Conservation (phyloP, 1,140 invertebrate species). For the Heterodera schachtii region DNA sequence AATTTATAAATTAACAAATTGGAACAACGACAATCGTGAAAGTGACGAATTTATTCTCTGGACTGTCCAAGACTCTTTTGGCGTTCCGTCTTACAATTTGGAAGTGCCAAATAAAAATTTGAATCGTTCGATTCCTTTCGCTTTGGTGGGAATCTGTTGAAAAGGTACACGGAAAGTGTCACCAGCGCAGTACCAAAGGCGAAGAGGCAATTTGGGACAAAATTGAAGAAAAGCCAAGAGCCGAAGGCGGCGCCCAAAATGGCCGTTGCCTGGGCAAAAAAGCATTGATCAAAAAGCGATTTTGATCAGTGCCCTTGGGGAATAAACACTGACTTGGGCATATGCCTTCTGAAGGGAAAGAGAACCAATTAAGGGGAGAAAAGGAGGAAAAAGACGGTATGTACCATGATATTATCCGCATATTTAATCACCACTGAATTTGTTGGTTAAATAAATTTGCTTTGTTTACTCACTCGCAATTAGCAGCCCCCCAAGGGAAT, state of each 20-base stretch:
- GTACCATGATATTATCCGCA: slow-evolving; percentile 84
- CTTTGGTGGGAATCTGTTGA: slow-evolving; percentile 40
- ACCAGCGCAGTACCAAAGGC: slow-evolving; percentile 55
- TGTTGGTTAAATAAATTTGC: not conserved
- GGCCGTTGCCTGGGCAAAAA: slow-evolving; percentile 43
- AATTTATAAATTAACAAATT: too few relatives aligned
- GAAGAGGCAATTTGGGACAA: slow-evolving; percentile 59
- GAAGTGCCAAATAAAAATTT: not conserved
- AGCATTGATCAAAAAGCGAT: slow-evolving; percentile 29
- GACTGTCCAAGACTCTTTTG: not conserved
- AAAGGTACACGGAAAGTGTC: slow-evolving; percentile 51
- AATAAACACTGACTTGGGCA: slow-evolving; percentile 46
- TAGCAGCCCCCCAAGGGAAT: slow-evolving; percentile 84
- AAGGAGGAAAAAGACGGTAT: not conserved
- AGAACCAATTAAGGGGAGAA: not conserved
- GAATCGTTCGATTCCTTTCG: not conserved
- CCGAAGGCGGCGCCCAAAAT: slow-evolving; percentile 64
- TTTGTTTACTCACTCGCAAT: slow-evolving; percentile 68
- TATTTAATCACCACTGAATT: slow-evolving; percentile 89
- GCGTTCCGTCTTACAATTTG: not conserved
- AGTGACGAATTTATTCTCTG: too few relatives aligned
- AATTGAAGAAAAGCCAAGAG: slow-evolving; percentile 63
- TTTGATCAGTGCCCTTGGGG: not conserved
- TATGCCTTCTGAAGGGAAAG: slow-evolving; percentile 66
- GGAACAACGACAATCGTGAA: too few relatives aligned